These are phyloP conservation scores for Morelia viridis DNA, from an alignment of 2,797 vertebrate genomes.

Conservation along the genomic window DNA sequence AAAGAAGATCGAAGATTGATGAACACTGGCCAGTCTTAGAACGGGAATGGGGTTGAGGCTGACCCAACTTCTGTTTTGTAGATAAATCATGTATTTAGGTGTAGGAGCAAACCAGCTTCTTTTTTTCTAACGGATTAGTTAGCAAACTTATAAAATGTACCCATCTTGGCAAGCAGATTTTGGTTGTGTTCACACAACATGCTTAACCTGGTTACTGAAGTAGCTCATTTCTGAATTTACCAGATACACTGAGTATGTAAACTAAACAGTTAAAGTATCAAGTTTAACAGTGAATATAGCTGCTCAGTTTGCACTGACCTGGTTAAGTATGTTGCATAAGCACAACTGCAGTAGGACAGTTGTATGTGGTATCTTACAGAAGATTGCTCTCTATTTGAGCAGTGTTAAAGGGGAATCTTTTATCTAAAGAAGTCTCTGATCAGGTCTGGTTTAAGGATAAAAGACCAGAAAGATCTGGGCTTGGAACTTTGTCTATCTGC, in stretches of 20 bases:
- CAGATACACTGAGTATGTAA: not conserved
- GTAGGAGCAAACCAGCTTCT: not conserved
- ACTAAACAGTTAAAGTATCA: not conserved
- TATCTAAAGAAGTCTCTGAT: not conserved
- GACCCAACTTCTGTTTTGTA: not conserved
- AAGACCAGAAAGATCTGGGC: not conserved
- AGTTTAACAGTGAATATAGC: not conserved
- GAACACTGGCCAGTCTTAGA: not conserved
- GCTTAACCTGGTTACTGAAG: not conserved
- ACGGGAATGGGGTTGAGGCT: not conserved
- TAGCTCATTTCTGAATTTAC: not conserved
- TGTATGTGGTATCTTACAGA: not conserved
- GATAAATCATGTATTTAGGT: not conserved
- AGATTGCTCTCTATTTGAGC: not conserved
- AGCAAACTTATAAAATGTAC: not conserved
- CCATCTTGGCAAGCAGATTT: not conserved
- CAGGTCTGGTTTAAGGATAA: not conserved
- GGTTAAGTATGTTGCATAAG: not conserved
- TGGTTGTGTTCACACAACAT: not conserved
- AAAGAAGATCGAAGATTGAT: not conserved
- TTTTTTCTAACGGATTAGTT: not conserved
- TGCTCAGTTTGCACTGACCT: not conserved
- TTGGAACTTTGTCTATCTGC: not conserved
- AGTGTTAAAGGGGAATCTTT: not conserved
- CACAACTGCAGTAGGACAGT: not conserved